Base-by-base conservation (phyloP, 2,888 invertebrate genomes). In the Drosophila nigricruria region DNA sequence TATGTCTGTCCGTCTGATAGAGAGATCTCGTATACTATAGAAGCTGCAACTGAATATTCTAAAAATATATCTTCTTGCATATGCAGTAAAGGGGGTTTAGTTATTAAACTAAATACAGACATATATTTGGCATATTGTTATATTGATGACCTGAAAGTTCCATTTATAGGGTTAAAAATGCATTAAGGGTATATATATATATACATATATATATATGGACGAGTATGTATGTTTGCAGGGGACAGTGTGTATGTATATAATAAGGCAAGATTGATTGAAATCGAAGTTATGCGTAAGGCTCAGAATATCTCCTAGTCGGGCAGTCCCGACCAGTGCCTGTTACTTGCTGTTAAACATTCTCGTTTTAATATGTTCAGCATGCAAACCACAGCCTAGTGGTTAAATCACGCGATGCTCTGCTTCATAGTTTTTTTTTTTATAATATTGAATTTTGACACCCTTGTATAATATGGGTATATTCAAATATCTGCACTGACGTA, bases 401-500 rank as follows among this genome's bases (percentile, higher is more conserved):
- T 25, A 59, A 56, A 20, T 60, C 71, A 72, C 73, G 72, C 72
- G 73, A 72, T 73, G 25, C 45, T 45, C 57, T 47, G n/a, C 16
- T 34, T 8, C 2, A 23, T 9, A 34, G 42, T 45, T 20, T 9
- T 18, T 20, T 9, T 18, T 56, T 42, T 56, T 56, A 20, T 20
- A 56, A 32, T 42, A 23, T 43, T 23, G 42, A 56, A 42, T 30
- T 42, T 54, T 56, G 42, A 56, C 56, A 56, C 42, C 49, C 20
- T 34, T 49, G 40, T 56, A 20, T 57, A 57, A 47, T 73, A 56
- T 65, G 59, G 36, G 47, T 30, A 59, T 23, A 45, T 20, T n/a
- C 34, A 64, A 61, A 59, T 50, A 73, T 54, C 79, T 77, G 78
- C 78, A 72, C 57, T 77, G 73, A 16, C 73, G 66, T 56, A 62